Conservation (phyloP, 2,888 invertebrate genomes). For the Pogonocherus hispidulus region DNA sequence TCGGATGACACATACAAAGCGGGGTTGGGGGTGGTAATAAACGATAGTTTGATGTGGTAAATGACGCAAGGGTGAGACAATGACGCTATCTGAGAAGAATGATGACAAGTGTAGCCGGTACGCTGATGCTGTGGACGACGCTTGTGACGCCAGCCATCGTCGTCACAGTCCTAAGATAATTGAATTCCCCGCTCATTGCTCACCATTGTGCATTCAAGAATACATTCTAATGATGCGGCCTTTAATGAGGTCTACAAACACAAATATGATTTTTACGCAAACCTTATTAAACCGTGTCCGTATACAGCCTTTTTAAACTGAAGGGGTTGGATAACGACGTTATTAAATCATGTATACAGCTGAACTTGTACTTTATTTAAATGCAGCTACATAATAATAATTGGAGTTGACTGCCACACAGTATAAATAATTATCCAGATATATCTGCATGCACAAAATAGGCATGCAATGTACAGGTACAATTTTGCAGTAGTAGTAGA, state of each 20-base stretch:
- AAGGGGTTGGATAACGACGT: slow-evolving; percentile 47
- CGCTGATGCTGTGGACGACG: slow-evolving; percentile 33
- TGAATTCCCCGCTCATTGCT: slow-evolving; percentile 65
- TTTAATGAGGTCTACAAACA: slow-evolving; percentile 61
- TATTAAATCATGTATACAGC: slow-evolving; percentile 50
- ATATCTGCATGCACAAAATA: not conserved
- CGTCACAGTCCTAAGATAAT: slow-evolving; percentile 60
- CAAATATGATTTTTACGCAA: slow-evolving; percentile 58
- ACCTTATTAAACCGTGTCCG: slow-evolving; percentile 50
- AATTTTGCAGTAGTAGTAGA: too few species aligned
- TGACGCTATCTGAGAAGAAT: slow-evolving; percentile 67
- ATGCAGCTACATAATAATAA: slow-evolving; percentile 27
- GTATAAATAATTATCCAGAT: slow-evolving; percentile 20
- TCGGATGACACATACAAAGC: slow-evolving; percentile 38
- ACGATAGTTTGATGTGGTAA: slow-evolving; percentile 68
- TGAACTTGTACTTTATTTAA: slow-evolving; percentile 28
- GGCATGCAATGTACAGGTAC: not conserved
- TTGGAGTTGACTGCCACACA: slow-evolving; percentile 31
- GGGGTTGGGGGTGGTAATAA: slow-evolving; percentile 61
- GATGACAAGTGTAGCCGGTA: slow-evolving; percentile 62
- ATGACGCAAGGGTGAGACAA: slow-evolving; percentile 69
- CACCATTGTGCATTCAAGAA: slow-evolving; percentile 63
- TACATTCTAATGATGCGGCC: slow-evolving; percentile 65
- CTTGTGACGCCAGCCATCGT: slow-evolving; percentile 38
- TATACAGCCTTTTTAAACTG: slow-evolving; percentile 47